A percentile compares a stretch with the other conserved stretches of the same genome.
Conservation (phyloP, 2,888 invertebrate species). For the Stegophylla sp. region DNA sequence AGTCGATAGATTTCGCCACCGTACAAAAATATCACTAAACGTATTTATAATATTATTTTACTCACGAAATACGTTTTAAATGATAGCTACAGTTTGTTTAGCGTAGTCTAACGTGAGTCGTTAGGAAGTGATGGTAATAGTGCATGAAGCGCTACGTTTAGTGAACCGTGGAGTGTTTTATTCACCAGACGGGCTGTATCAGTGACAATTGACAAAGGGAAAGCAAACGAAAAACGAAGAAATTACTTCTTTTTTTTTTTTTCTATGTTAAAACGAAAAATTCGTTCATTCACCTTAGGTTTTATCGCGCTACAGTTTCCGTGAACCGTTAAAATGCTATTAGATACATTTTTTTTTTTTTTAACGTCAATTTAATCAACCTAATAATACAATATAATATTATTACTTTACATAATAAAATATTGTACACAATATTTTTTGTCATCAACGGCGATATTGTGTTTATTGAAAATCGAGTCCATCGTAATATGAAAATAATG, state of each 20-base stretch:
- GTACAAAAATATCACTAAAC: neutral
- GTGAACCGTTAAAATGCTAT: slow-evolving; percentile 3
- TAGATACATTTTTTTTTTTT: neutral
- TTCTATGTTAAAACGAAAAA: neutral
- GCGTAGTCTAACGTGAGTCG: neutral
- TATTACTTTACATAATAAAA: neutral
- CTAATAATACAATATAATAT: neutral
- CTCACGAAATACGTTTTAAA: slow-evolving; percentile 17
- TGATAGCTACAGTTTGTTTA: neutral
- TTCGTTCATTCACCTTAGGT: slow-evolving; percentile 48
- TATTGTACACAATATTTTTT: neutral
- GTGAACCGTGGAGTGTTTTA: slow-evolving; percentile 33
- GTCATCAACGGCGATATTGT: neutral
- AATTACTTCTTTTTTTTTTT: slow-evolving; percentile 32
- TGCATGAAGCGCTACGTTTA: slow-evolving; percentile 45
- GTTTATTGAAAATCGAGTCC: neutral
- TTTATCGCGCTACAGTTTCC: neutral
- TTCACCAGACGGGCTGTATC: neutral
- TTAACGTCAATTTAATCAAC: neutral
- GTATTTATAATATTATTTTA: neutral
- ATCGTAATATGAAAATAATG: neutral
- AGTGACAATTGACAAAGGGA: slow-evolving; percentile 39
- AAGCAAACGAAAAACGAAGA: slow-evolving; percentile 44
- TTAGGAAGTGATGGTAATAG: slow-evolving; percentile 41
- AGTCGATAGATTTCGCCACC: too few species aligned